These are phyloP conservation scores for Charaxes varanes DNA, from an alignment of 1,140 invertebrate species.

Conservation along the genomic window DNA sequence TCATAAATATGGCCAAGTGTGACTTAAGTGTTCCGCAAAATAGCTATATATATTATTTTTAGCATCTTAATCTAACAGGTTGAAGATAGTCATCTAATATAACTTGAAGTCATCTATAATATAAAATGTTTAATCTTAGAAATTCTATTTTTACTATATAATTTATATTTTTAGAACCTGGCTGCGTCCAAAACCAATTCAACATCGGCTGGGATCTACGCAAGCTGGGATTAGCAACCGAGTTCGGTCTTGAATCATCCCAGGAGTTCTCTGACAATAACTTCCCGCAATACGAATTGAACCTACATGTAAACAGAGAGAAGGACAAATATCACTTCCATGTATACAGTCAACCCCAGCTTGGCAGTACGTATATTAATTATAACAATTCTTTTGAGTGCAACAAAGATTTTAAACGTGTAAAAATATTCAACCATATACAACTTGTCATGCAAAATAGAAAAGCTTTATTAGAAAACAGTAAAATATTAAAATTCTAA, in stretches of 20 bases:
- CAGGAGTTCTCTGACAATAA: conserved; percentile 75
- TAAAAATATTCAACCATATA: too few species aligned
- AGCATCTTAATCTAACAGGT: too few species aligned
- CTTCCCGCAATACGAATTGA: conserved; percentile 77
- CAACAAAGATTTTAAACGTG: too few species aligned
- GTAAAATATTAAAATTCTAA: too few species aligned
- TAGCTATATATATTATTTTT: too few species aligned
- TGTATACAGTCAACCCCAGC: conserved; percentile 76
- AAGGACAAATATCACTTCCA: conserved; percentile 82
- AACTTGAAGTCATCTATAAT: neutral
- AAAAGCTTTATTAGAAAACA: too few species aligned
- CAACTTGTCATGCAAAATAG: too few species aligned
- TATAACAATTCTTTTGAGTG: too few species aligned
- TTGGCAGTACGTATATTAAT: conserved; percentile 54
- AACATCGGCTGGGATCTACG: conserved; percentile 77
- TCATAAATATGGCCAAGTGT: conserved; percentile 4
- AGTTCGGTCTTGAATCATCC: conserved; percentile 80
- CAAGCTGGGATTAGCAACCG: conserved; percentile 80
- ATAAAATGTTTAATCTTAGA: too few species aligned
- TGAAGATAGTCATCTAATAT: too few species aligned
- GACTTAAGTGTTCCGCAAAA: too few species aligned
- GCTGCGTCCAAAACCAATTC: conserved; percentile 39
- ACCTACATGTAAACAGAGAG: conserved; percentile 80
- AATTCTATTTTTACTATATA: too few species aligned
- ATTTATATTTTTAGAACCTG: conserved; percentile 42